These are phyloP conservation scores for Leptura quadrifasciata DNA, from an alignment of 2,888 invertebrate species.

Conservation along the genomic window DNA sequence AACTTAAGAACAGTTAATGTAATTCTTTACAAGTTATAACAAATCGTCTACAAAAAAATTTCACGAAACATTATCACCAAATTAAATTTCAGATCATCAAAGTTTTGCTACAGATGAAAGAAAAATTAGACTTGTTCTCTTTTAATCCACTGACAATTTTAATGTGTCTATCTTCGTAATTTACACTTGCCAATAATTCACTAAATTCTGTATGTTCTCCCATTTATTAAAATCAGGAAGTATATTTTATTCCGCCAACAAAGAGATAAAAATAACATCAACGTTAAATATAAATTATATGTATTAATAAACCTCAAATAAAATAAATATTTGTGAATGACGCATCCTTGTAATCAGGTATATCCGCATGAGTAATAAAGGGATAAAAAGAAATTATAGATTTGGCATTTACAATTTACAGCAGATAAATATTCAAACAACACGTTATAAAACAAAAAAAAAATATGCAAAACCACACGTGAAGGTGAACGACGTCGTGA, in stretches of 20 bases:
- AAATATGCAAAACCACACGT: conserved; percentile 14
- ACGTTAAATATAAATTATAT: not conserved
- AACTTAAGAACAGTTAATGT: too few relatives aligned
- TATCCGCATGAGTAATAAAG: conserved; percentile 7
- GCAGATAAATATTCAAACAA: conserved; percentile 24
- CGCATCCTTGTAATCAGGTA: not conserved
- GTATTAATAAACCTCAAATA: not conserved
- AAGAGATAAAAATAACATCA: not conserved
- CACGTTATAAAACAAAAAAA: conserved; percentile 29
- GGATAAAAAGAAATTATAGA: not conserved
- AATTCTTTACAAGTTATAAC: too few relatives aligned
- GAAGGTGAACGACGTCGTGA: conserved; percentile 39
- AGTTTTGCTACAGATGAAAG: too few relatives aligned
- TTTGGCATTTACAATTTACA: conserved; percentile 25
- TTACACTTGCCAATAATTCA: too few relatives aligned
- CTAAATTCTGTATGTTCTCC: too few relatives aligned
- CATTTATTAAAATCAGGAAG: too few relatives aligned
- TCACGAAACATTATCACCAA: too few relatives aligned
- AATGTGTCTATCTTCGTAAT: too few relatives aligned
- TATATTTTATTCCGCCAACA: not conserved
- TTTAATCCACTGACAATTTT: too few relatives aligned
- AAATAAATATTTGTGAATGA: conserved; percentile 3
- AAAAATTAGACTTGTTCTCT: too few relatives aligned
- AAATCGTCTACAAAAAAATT: too few relatives aligned
- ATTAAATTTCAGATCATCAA: too few relatives aligned